phyloP scores from a whole-genome alignment of 2,888 invertebrate species.

The Rhorus exstirpatorius region DNA sequence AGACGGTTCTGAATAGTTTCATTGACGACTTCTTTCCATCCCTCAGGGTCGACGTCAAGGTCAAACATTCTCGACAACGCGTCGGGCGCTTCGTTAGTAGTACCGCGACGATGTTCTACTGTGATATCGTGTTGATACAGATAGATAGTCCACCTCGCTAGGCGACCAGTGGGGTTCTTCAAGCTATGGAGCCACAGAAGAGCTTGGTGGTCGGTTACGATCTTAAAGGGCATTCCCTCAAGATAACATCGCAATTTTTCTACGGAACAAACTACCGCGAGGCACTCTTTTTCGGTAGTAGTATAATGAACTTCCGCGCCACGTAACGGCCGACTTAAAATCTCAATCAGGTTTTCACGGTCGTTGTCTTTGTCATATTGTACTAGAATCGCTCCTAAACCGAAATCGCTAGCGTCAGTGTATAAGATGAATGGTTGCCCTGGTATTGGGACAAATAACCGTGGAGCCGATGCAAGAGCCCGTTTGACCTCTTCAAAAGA shows the following conservation, averaged over 20 bases:
- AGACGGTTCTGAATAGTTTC: constrained; percentile 11
- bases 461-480: constrained; percentile 41
- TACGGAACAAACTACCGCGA: not conserved
- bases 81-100: constrained; percentile 41
- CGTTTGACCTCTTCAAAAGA: constrained; percentile 53
- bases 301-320: constrained; percentile 8
- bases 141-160: constrained; percentile 63
- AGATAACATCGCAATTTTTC: constrained; percentile 44
- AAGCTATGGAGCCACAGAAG: constrained; percentile 65
- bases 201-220: constrained; percentile 59
- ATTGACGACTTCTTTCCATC: constrained; percentile 45
- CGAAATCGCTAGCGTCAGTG: constrained; percentile 8
- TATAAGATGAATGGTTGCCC: constrained; percentile 41
- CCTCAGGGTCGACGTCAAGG: constrained; percentile 40
- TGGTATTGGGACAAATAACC: constrained; percentile 56
- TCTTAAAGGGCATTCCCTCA: constrained; percentile 49
- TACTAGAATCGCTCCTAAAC: not conserved
- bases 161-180: constrained; percentile 53
- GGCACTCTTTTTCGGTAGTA: not conserved
- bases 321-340: not conserved
- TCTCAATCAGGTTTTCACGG: not conserved
- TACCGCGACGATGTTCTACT: constrained; percentile 43
- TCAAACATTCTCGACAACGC: constrained; percentile 49
- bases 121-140: constrained; percentile 41
- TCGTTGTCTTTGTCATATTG: not conserved